Evolutionary conservation across 2,888 invertebrate species (phyloP), one percentile per base, ranked within the genome.

Genomic region (Acrocyrtus sp.): DNA sequence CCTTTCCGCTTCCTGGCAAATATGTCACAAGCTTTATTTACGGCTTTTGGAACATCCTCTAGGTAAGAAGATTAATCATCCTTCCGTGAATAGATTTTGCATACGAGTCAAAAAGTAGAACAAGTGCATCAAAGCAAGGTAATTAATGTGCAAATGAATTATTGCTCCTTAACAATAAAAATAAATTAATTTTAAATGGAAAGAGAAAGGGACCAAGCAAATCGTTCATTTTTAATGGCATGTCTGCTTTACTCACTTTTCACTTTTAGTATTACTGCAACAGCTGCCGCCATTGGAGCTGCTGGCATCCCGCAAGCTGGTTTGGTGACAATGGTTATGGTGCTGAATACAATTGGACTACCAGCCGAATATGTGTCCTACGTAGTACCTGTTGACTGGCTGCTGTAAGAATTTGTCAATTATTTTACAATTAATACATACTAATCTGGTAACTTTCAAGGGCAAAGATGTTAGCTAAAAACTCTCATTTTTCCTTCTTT

Each of bases 1-100:
- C 98, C 98, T 0, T 92, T 94, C 84, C 87, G 88, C 65, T 92
- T 91, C 81, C 89, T 94, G 63, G 90, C 89, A 3, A 91, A 91
- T 83, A 91, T 96, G 88, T 91, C 93, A 75, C 95, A 95, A 82
- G 96, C 97, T n/a, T 87, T 96, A 85, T 93, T 94, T 2, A 97
- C 97, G 0, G 97, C 97, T 43, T 97, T 98, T 84, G 97, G 96
- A 81, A 98, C 98, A 29, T 94, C 96, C 22, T 97, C 96, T 27
- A 93, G 93, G 90, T 88, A 84, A 79, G 48, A 19, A 53, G 34
- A 34, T 34, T 34, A n/a, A n/a, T n/a, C n/a, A n/a, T n/a, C n/a
- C n/a, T n/a, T n/a, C n/a, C n/a, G n/a, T n/a, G n/a, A n/a, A n/a
- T n/a, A n/a, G n/a, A n/a, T n/a, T n/a, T n/a, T n/a, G n/a, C n/a